Base-by-base conservation (phyloP, 2,113 vertebrate genomes). In the Salminus brasiliensis region DNA sequence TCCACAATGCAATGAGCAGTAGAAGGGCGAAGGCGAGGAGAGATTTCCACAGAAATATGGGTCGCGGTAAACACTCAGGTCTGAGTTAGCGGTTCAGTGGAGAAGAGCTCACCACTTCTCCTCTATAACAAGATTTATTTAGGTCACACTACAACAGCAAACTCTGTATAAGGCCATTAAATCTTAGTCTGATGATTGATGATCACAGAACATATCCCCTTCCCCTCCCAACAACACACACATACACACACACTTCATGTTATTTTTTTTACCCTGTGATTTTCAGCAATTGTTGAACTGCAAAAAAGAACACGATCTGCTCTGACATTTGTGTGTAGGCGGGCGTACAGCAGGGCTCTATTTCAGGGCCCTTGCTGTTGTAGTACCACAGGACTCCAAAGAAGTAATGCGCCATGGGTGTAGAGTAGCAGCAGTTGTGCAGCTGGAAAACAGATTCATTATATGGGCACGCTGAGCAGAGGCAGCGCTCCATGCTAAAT, bases 371-470 rank as follows among this genome's bases (percentile, higher is more conserved):
- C 47, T 68, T 77, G 65, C 49, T 41, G 49, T 68, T 77, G 47
- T 30, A 57, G 65, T 68, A 34, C 75, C 52, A 34, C 25, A 6
- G 75, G 71, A 68, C 39, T 45, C 39, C 49, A 39, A 76, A 65
- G 43, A 82, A 36, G 60, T 63, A 49, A 62, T 23, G 30, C 69
- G 23, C 25, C 45, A 25, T 79, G 36, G 27, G 57, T 36, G 36
- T 72, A 77, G 59, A 79, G 36, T 39, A 72, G 45, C 55, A 68
- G 63, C 52, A 74, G 36, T 57, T 36, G 57, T 83, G 52, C 57
- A 72, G 70, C 79, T 72, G 66, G 67, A 80, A 41, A 79, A 74
- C 29, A 49, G 72, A 36, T 70, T 74, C 45, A 75, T 81, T 81
- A 49, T 69, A 21, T 30, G 12, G 7, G 63, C 63, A 49, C 27